Conservation (phyloP, 2,797 vertebrate species). For the Calcarius lapponicus region DNA sequence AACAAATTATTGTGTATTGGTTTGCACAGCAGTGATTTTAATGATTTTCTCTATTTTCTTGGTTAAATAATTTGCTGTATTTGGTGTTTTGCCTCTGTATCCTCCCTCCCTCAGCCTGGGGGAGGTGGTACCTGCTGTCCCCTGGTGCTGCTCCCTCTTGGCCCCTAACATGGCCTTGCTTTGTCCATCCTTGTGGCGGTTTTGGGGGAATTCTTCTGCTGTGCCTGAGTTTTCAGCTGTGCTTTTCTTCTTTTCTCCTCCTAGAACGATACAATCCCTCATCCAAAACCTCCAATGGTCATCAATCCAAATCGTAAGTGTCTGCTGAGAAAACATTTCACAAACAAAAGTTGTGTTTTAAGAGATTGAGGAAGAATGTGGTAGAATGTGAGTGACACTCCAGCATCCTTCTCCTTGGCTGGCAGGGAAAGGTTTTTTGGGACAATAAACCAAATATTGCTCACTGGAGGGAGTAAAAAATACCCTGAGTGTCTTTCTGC, state of each 20-base stretch:
- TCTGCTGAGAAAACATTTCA: not conserved
- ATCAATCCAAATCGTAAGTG: conserved; percentile 90
- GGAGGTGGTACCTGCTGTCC: not conserved
- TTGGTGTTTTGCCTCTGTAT: not conserved
- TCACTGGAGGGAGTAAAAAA: not conserved
- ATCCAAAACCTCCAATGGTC: conserved; percentile 88
- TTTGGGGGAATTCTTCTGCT: not conserved
- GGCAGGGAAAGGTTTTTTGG: not conserved
- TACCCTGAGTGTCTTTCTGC: not conserved
- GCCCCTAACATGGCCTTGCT: not conserved
- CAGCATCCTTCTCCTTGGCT: not conserved
- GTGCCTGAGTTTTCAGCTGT: not conserved
- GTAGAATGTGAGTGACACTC: not conserved
- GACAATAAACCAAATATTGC: not conserved
- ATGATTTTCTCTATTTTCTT: not conserved
- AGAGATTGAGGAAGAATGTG: not conserved
- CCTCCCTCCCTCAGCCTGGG: not conserved
- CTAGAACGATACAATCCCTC: conserved; percentile 89
- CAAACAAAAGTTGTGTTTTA: rapidly evolving
- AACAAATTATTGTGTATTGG: not conserved
- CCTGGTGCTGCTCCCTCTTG: not conserved
- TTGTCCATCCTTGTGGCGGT: not conserved
- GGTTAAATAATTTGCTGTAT: not conserved
- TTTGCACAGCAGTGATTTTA: not conserved
- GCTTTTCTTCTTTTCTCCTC: not conserved